Conservation (phyloP, 23 tunicate genomes). For the Phallusia fumigata region DNA sequence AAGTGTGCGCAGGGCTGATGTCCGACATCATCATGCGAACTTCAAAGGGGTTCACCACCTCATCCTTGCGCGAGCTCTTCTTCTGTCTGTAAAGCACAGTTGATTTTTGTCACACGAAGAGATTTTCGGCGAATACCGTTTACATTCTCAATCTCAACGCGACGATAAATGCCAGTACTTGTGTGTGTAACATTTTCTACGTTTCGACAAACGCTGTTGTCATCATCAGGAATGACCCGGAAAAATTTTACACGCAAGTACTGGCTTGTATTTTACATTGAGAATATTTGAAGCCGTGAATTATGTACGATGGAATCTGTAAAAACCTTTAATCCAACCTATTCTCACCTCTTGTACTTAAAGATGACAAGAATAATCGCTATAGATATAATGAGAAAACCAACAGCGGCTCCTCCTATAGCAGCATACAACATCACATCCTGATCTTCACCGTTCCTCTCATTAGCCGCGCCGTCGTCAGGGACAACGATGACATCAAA, state of each 20-base stretch:
- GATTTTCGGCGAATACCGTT: no score
- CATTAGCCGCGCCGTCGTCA: neutral
- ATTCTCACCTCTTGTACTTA: slow-evolving; percentile 24
- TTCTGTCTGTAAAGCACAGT: slow-evolving; percentile 15
- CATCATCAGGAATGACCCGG: no score
- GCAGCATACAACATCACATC: slow-evolving; percentile 59
- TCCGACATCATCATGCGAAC: slow-evolving; percentile 93
- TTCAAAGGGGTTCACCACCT: slow-evolving; percentile 95
- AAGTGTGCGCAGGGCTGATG: slow-evolving; percentile 49
- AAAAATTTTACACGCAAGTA: no score
- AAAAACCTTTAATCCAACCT: neutral
- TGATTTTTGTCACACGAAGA: no score
- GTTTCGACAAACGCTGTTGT: no score
- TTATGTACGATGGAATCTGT: no score
- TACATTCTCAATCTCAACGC: no score
- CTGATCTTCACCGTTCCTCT: slow-evolving; percentile 28
- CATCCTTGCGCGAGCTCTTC: slow-evolving; percentile 45
- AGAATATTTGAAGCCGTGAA: no score
- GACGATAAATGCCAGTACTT: no score
- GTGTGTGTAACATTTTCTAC: no score
- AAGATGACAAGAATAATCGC: slow-evolving; percentile 47
- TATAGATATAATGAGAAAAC: slow-evolving; percentile 42
- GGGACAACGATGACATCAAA: neutral
- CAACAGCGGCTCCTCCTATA: slow-evolving; percentile 70
- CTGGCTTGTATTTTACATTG: no score